Evolutionary conservation across 1,140 invertebrate genomes (phyloP).

Genomic region (Agraylea sexmaculata): DNA sequence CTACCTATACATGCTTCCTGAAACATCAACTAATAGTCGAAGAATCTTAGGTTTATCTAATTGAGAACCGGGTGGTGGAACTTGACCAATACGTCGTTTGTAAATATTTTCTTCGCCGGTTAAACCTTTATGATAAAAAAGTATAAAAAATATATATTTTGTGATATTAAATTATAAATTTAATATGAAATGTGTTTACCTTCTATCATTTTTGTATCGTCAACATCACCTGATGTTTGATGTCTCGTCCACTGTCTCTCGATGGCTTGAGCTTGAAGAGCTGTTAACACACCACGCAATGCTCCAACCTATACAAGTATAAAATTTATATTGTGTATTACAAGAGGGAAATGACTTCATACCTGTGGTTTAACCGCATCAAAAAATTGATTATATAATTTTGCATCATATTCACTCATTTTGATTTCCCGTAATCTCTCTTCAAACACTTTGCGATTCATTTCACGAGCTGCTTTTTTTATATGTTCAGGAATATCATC

Average conservation of each 20-base stretch:
- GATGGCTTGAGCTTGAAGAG: constrained; percentile 82
- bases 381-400: constrained; percentile 74
- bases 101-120: constrained; percentile 90
- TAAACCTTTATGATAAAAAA: constrained; percentile 40
- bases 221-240: constrained; percentile 88
- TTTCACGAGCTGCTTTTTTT: constrained; percentile 78
- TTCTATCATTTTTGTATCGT: constrained; percentile 93
- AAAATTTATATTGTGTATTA: too few relatives aligned
- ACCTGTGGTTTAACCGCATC: constrained; percentile 67
- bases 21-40: constrained; percentile 84
- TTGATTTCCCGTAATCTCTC: constrained; percentile 82
- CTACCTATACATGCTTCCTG: constrained; percentile 90
- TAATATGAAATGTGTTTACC: constrained; percentile 36
- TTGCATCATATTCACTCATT: constrained; percentile 90
- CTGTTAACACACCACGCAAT: constrained; percentile 51
- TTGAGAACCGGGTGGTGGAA: constrained; percentile 73
- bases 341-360: too few relatives aligned
- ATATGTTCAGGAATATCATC: constrained; percentile 82
- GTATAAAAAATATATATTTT: constrained; percentile 4
- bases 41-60: constrained; percentile 82
- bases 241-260: constrained; percentile 88
- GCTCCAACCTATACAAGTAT: constrained; percentile 34
- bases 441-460: constrained; percentile 82
- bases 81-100: constrained; percentile 64
- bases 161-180: not conserved